A percentile compares a stretch with the other conserved stretches of the same genome.
phyloP scores from a whole-genome alignment of 2,888 invertebrate species.

The Stenodera caucasica region DNA sequence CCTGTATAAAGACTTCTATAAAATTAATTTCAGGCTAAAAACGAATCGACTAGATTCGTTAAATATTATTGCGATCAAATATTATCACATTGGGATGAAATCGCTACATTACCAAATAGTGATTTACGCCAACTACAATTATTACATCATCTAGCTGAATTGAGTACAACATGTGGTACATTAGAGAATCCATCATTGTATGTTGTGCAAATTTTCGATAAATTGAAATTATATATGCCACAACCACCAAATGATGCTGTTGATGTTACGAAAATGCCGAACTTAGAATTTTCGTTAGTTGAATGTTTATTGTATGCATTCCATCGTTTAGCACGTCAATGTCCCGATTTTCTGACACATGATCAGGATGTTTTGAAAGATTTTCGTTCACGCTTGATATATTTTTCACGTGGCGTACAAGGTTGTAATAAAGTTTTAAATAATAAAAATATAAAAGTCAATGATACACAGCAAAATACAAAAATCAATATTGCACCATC shows the following conservation, averaged over 20 bases:
- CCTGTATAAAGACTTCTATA: constrained; percentile 10
- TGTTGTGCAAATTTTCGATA: constrained; percentile 75
- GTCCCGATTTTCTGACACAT: constrained; percentile 74
- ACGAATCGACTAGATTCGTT: constrained; percentile 83
- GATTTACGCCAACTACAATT: constrained; percentile 74
- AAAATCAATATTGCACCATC: constrained; percentile 81
- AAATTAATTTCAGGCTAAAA: constrained; percentile 66
- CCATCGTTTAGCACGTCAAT: constrained; percentile 77
- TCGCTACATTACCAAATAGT: constrained; percentile 62
- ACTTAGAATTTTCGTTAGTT: constrained; percentile 89
- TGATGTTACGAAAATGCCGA: constrained; percentile 68
- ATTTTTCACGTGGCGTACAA: constrained; percentile 89
- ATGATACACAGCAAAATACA: constrained; percentile 63
- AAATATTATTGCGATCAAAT: constrained; percentile 84
- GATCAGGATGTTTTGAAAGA: constrained; percentile 78
- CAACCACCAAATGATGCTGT: constrained; percentile 73
- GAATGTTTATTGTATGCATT: constrained; percentile 84
- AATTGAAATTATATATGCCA: constrained; percentile 87
- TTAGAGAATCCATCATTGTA: constrained; percentile 74
- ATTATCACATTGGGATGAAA: constrained; percentile 71
- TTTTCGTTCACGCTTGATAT: constrained; percentile 83
- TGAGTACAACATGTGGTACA: constrained; percentile 75
- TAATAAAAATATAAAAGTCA: constrained; percentile 52
- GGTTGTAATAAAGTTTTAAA: constrained; percentile 53
- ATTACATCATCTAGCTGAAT: constrained; percentile 84